Evolutionary conservation across 30 jellyfish, hydroid and myxozoan genomes (phyloP).

Genomic region (Aurelia sp.): DNA sequence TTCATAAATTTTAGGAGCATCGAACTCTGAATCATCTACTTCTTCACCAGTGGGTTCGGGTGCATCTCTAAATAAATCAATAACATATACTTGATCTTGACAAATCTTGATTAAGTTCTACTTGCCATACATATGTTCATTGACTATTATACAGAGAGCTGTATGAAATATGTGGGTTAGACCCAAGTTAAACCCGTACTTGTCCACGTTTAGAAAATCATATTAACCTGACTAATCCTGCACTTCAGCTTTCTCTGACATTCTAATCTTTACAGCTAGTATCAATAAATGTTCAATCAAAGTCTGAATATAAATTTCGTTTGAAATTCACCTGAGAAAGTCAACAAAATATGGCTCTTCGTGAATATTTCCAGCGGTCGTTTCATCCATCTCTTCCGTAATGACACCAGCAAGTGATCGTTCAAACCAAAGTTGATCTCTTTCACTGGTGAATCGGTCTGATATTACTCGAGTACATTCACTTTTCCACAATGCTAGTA

Average conservation of each 20-base stretch:
- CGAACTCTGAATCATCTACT: constrained; percentile 94
- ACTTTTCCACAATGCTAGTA: constrained; percentile 87
- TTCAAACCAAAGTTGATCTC: constrained; percentile 82
- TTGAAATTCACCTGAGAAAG: constrained; percentile 68
- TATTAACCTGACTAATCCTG: no score
- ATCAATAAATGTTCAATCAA: no score
- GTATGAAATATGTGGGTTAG: no score
- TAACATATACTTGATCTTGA: no score
- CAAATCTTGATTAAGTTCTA: no score
- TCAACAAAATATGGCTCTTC: constrained; percentile 93
- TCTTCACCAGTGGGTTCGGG: constrained; percentile 98
- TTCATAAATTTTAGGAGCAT: constrained; percentile 93
- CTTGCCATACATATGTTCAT: no score
- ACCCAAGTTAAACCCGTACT: no score
- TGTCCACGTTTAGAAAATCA: no score
- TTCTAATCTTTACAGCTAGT: no score
- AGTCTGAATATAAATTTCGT: no score
- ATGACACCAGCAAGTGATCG: constrained; percentile 38
- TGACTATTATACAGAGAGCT: no score
- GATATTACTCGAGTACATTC: constrained; percentile 95
- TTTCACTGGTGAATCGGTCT: constrained; percentile 84
- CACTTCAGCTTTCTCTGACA: no score
- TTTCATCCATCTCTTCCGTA: constrained; percentile 72
- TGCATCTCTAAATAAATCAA: constrained; percentile 73
- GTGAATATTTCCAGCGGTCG: constrained; percentile 51